Base-by-base conservation (phyloP, 2,113 vertebrate genomes). In the Percopsis transmontana region DNA sequence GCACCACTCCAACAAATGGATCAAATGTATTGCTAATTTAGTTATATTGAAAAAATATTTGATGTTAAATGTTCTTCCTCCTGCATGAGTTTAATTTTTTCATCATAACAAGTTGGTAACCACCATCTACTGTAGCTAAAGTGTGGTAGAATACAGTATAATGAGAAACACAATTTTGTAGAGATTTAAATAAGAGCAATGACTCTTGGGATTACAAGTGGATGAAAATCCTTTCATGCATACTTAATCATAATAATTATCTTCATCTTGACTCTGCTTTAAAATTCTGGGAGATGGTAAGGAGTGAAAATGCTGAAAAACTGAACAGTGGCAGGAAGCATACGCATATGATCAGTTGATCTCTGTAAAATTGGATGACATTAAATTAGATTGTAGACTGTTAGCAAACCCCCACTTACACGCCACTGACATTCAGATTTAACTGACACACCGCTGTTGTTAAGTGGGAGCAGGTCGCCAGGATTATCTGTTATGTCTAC, bases 131-230 rank as follows among this genome's bases (percentile, higher is more conserved):
- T 33, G 27, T 33, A 44, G 15, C 18, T 57, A 72, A 71, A 74
- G 62, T 63, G 41, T 45, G 41, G 62, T 33, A 55, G 62, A 69
- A 68, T 83, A 66, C 70, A 80, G 85, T 78, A 66, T 68, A 62
- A 80, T 72, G 70, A 77, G 70, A 73, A 47, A 48, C 58, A 19
- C 47, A 33, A 21, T 33, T 33, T 33, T 33, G 59, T 48, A 23
- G 27, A 42, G 70, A 58, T 75, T 85, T 76, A 62, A 66, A 42
- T 27, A 40, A 39, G n/a, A 68, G 53, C 61, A 59, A 75, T 66
- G 64, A 74, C 24, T 20, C 41, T 10, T 67, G 54, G 58, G 67
- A 73, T 75, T 54, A 39, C 27, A 58, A 39, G 53, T 18, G 66
- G 59, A 47, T 66, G 42, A 47, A 50, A 41, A 15, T 33, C 21